Percentiles rank a stretch among this genome's conserved stretches.
phyloP scores from a whole-genome alignment of 2,797 vertebrate genomes.

The Neosilurus hyrtlii region DNA sequence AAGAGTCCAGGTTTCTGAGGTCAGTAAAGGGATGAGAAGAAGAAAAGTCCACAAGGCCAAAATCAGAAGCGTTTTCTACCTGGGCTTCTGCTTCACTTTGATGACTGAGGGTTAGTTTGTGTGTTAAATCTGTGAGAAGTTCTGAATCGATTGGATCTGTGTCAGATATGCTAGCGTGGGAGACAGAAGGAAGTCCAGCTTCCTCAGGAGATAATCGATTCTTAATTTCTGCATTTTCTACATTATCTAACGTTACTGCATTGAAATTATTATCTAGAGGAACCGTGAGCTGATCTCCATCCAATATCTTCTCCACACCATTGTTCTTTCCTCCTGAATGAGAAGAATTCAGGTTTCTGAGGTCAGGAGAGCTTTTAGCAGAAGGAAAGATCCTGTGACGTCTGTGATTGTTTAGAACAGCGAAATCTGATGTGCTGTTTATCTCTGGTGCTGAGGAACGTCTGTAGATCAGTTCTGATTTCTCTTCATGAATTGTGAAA shows the following conservation, averaged over 20 bases:
- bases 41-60: slow-evolving; percentile 12
- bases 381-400: background rate
- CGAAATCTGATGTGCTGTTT: background rate
- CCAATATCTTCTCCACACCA: background rate
- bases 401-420: background rate
- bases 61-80: slow-evolving; percentile 9
- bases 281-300: background rate
- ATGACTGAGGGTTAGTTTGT: background rate
- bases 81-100: slow-evolving; percentile 3
- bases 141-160: slow-evolving; percentile 15
- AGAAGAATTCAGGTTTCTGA: background rate
- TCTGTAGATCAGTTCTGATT: background rate
- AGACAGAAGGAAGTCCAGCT: slow-evolving; percentile 44
- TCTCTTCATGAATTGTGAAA: slow-evolving; percentile 10
- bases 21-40: slow-evolving; percentile 7
- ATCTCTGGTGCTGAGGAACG: slow-evolving; percentile 1
- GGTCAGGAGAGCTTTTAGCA: slow-evolving; percentile 15
- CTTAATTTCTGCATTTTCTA: background rate
- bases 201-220: slow-evolving; percentile 18
- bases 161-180: slow-evolving; percentile 4
- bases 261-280: background rate
- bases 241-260: background rate
- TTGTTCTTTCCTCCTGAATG: background rate
- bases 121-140: slow-evolving; percentile 3
- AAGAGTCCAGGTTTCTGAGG: background rate